A percentile compares a stretch with the other conserved stretches of the same genome.
These are phyloP conservation scores for Pungitius pungitius DNA, from an alignment of 2,113 vertebrate genomes.

Conservation along the genomic window DNA sequence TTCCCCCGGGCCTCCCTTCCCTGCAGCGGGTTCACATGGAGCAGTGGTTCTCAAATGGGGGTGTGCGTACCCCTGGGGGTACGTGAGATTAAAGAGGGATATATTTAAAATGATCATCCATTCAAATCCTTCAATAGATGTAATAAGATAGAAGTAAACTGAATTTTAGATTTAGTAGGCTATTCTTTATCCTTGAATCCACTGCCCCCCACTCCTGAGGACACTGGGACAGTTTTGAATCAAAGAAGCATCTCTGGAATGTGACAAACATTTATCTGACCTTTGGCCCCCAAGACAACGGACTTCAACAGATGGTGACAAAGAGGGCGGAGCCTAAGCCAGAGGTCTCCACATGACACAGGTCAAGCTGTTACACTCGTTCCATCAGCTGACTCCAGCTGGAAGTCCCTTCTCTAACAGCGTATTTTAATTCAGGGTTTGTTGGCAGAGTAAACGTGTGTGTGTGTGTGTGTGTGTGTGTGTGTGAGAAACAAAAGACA, in stretches of 20 bases:
- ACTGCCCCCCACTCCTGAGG: too few species aligned
- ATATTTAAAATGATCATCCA: too few species aligned
- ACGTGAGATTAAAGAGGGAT: too few species aligned
- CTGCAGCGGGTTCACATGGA: too few species aligned
- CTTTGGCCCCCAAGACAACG: slow-evolving; percentile 22
- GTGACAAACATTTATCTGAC: slow-evolving; percentile 13
- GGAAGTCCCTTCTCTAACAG: not conserved
- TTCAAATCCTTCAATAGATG: too few species aligned
- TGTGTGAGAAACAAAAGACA: slow-evolving; percentile 44
- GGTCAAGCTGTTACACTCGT: slow-evolving; percentile 11
- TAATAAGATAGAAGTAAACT: too few species aligned
- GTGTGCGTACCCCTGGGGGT: too few species aligned
- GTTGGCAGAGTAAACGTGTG: slow-evolving; percentile 44
- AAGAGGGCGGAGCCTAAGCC: too few species aligned
- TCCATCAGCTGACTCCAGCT: not conserved
- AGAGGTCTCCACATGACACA: not conserved
- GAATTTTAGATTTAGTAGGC: too few species aligned
- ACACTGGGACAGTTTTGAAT: not conserved
- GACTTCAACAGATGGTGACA: not conserved
- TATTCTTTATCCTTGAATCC: too few species aligned
- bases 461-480: not conserved
- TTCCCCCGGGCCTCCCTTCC: too few species aligned
- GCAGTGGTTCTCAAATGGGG: too few species aligned
- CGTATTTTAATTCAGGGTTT: slow-evolving; percentile 7
- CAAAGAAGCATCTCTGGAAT: not conserved